These are phyloP conservation scores for Sarcophaga subvicina DNA, from an alignment of 2,888 invertebrate species.

Conservation along the genomic window DNA sequence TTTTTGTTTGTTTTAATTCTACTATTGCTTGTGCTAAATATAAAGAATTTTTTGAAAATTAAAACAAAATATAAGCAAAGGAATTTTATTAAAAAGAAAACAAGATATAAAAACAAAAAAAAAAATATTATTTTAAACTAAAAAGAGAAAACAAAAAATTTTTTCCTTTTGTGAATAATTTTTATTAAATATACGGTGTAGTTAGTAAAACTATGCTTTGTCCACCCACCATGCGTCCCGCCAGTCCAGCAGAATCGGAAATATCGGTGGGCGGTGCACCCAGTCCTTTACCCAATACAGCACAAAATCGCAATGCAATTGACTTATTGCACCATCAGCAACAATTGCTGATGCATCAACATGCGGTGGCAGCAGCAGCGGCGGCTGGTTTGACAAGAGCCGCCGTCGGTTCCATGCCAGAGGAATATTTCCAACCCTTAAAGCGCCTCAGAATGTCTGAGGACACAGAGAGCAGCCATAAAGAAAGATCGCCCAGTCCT, in stretches of 20 bases:
- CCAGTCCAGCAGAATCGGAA: slow-evolving; percentile 82
- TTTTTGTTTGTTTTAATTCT: not conserved
- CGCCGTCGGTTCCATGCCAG: slow-evolving; percentile 76
- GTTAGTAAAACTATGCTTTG: slow-evolving; percentile 78
- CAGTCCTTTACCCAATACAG: slow-evolving; percentile 77
- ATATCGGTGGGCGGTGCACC: slow-evolving; percentile 81
- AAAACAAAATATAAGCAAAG: slow-evolving; percentile 40
- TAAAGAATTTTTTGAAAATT: not conserved
- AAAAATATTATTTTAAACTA: not conserved
- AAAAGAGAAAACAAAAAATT: not conserved
- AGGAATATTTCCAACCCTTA: slow-evolving; percentile 80
- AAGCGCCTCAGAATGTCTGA: slow-evolving; percentile 79
- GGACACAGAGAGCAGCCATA: slow-evolving; percentile 63
- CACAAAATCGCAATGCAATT: slow-evolving; percentile 74
- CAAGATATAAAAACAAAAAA: not conserved
- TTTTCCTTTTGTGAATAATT: not conserved
- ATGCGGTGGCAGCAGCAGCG: slow-evolving; percentile 77
- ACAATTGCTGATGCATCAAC: slow-evolving; percentile 77
- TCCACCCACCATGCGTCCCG: slow-evolving; percentile 81
- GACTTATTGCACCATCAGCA: slow-evolving; percentile 79
- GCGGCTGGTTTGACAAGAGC: slow-evolving; percentile 74
- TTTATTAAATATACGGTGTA: not conserved
- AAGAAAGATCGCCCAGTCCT: slow-evolving; percentile 83
- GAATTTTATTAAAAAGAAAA: slow-evolving; percentile 22
- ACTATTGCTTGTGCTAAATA: too few species aligned